Base-by-base conservation (phyloP, 2,113 vertebrate species). In the Maccullochella peelii region DNA sequence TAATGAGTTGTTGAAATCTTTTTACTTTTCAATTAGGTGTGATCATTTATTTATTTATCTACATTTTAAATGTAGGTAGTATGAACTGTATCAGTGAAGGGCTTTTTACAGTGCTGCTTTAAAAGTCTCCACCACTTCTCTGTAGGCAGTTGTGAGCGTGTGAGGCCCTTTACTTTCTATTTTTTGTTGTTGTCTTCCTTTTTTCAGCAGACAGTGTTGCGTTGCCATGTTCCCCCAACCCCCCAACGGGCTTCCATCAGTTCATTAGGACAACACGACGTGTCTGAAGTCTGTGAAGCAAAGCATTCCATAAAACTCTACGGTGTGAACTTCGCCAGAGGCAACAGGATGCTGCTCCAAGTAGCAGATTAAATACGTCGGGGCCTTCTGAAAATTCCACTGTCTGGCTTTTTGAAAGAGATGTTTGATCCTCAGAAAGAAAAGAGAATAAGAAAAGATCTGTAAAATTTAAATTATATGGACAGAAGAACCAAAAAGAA, bases 221-320 rank as follows among this genome's bases (percentile, higher is more conserved):
- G 63, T 78, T 83, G 54, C 40, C 10, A 42, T 58, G 72, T 58
- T 72, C 23, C 62, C 81, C 69, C 67, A 9, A 42, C 47, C 78
- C 86, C 68, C 65, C 16, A 1, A 52, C 55, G 5, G 73, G 68
- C 65, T 49, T 75, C 59, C 36, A 30, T 76, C 77, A 74, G 27
- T 90, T 91, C 84, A 93, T 93, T 89, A 88, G 80, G 82, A 90
- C 79, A 42, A 74, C 62, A 66, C 14, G 20, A 82, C n/a, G 38
- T 82, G 80, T 91, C 78, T 89, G 83, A 86, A 79, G 84, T 57
- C 77, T 84, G 78, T 66, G 58, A 63, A 86, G 57, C 49, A 86
- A 72, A 78, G 47, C 66, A 18, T 89, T 79, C 86, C 49, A 91
- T 93, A 89, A 93, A 91, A 84, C 67, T 76, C 40, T 23, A 27